Conservation (phyloP, 2,888 invertebrate species). For the Empis stercorea region DNA sequence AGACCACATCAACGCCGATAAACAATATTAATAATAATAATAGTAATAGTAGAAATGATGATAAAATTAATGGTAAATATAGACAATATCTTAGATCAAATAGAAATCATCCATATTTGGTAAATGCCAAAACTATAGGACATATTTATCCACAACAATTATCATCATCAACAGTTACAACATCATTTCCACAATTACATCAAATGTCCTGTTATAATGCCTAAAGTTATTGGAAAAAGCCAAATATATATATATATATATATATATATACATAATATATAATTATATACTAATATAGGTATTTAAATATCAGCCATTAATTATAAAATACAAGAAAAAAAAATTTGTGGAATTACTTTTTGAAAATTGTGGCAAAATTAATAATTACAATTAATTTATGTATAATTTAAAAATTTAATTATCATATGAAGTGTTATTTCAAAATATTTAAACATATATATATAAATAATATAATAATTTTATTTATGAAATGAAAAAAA, state of each 20-base stretch:
- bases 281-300: no score
- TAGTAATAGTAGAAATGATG: not conserved
- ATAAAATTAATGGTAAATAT: not conserved
- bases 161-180: slow-evolving; percentile 20
- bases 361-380: not conserved
- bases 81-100: slow-evolving; percentile 42
- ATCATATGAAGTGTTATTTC: no score
- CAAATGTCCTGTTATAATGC: slow-evolving; percentile 48
- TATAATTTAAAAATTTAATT: no score
- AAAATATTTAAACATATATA: no score
- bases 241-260: no score
- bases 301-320: no score
- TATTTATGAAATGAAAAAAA: no score
- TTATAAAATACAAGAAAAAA: no score
- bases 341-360: no score
- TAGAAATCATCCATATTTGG: slow-evolving; percentile 44
- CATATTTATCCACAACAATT: slow-evolving; percentile 36
- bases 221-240: slow-evolving; percentile 32
- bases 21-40: not conserved
- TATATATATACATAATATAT: no score
- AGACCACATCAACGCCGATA: slow-evolving; percentile 24
- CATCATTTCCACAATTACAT: slow-evolving; percentile 41
- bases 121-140: slow-evolving; percentile 35
- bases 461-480: no score
- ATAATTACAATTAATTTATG: no score